Conservation (phyloP, 2,113 vertebrate genomes). For the Elephas maximus region DNA sequence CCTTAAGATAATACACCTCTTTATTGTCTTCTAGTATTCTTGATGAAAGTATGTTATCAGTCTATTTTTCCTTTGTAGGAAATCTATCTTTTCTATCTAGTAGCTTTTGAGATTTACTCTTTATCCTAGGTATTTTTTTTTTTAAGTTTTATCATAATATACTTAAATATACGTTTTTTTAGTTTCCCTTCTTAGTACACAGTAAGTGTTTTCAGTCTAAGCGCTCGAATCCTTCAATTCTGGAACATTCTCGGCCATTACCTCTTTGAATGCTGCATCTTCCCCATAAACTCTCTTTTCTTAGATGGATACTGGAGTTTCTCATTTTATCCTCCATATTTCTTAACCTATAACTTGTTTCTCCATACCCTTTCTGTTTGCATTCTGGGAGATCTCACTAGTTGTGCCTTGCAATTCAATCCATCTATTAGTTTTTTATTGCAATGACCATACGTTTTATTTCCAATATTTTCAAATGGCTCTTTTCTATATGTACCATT, state of each 20-base stretch:
- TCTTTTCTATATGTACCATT: background rate
- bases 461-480: background rate
- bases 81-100: background rate
- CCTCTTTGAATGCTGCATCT: background rate
- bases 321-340: background rate
- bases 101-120: slow-evolving; percentile 33
- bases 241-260: slow-evolving; percentile 25
- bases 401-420: background rate
- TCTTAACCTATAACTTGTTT: slow-evolving; percentile 19
- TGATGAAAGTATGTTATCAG: background rate
- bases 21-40: slow-evolving; percentile 4
- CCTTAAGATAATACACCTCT: slow-evolving; percentile 28
- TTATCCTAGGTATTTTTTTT: background rate
- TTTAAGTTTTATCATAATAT: background rate
- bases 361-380: background rate
- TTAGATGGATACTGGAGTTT: background rate
- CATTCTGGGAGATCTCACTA: background rate
- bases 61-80: background rate
- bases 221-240: background rate
- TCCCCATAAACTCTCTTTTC: background rate
- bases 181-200: background rate
- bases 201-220: background rate
- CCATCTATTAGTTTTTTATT: background rate
- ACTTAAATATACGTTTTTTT: background rate
- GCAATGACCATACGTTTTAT: slow-evolving; percentile 1